Conservation (phyloP, 2,797 vertebrate genomes). For the Moxostoma hubbsi region DNA sequence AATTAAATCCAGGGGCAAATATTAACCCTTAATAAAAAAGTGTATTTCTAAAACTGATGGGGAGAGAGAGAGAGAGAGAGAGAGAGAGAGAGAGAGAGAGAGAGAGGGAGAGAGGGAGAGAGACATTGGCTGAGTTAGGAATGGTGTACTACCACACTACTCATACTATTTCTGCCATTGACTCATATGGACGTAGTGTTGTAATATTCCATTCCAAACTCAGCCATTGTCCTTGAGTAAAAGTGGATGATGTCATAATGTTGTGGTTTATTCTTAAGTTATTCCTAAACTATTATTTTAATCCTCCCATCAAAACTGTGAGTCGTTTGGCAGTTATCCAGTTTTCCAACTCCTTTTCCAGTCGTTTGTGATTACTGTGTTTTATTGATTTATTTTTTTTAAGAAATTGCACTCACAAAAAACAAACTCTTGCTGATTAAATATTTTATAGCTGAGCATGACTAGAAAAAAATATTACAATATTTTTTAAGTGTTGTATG, state of each 20-base stretch:
- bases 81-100: no score
- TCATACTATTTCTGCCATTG: no score
- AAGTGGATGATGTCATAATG: constrained; percentile 31
- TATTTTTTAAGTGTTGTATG: neutral
- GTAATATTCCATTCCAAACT: no score
- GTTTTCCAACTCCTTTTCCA: neutral
- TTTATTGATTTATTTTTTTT: neutral
- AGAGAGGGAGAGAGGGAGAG: no score
- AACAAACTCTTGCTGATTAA: neutral
- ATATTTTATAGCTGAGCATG: neutral
- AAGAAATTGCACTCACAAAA: neutral
- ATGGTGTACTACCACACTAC: no score
- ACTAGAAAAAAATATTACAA: neutral
- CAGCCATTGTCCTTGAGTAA: constrained; percentile 1
- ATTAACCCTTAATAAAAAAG: no score
- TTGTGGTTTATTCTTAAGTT: neutral
- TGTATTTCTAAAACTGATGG: no score
- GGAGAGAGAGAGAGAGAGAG: no score
- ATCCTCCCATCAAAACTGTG: neutral
- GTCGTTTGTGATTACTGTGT: neutral
- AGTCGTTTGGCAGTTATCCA: neutral
- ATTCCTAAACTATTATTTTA: neutral
- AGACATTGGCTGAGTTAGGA: no score
- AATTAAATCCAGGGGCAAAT: no score
- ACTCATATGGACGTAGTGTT: no score